Evolutionary conservation across 2,888 invertebrate genomes (phyloP).

Genomic region (Oscheius sp.): DNA sequence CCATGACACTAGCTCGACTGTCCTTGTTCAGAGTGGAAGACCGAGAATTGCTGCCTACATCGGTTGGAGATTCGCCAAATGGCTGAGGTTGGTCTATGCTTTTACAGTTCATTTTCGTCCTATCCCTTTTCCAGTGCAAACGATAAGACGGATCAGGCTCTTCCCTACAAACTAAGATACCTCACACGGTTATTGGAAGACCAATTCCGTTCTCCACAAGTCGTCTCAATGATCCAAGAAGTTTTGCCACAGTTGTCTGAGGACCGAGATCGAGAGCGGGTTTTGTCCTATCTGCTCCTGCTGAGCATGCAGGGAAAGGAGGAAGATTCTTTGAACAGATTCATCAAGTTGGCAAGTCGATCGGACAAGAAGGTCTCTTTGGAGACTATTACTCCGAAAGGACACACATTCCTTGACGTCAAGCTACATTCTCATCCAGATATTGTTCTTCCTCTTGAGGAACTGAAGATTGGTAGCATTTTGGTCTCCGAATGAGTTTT

Average conservation of each 20-base stretch:
- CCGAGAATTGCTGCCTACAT: slow-evolving; percentile 18
- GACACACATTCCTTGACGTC: not conserved
- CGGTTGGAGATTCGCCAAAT: slow-evolving; percentile 29
- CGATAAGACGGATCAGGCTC: slow-evolving; percentile 29
- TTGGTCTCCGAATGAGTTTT: not conserved
- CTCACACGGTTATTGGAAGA: slow-evolving; percentile 36
- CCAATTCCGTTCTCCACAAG: slow-evolving; percentile 19
- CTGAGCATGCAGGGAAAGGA: not conserved
- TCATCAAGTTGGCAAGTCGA: not conserved
- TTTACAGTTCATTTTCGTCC: not conserved
- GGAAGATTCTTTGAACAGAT: not conserved
- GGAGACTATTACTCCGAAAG: slow-evolving; percentile 3
- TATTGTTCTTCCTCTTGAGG: slow-evolving; percentile 18
- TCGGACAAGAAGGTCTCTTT: not conserved
- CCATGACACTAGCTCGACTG: slow-evolving; percentile 29
- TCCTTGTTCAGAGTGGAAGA: slow-evolving; percentile 31
- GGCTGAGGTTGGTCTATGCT: slow-evolving; percentile 13
- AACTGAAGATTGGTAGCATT: slow-evolving; percentile 16
- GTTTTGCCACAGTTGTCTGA: slow-evolving; percentile 6
- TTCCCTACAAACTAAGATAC: slow-evolving; percentile 43
- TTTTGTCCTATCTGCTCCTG: slow-evolving; percentile 24
- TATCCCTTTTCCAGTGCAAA: slow-evolving; percentile 5
- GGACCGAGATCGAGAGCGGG: slow-evolving; percentile 2
- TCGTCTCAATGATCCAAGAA: slow-evolving; percentile 24
- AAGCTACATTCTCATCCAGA: not conserved